Conservation (phyloP, 2,797 vertebrate genomes). For the Craterocephalus amniculus region DNA sequence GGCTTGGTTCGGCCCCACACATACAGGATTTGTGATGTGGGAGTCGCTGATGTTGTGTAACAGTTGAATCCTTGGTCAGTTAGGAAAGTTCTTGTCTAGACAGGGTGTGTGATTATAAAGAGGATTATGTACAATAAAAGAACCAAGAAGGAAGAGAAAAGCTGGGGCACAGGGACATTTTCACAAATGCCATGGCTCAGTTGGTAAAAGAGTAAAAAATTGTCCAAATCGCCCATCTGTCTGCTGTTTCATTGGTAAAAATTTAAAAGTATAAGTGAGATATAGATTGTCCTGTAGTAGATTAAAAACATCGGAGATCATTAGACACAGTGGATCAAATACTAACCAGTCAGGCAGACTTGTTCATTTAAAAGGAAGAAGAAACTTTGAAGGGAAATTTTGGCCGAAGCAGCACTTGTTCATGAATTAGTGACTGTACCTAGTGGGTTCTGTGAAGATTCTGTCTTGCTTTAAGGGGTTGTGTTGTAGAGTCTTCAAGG, state of each 20-base stretch:
- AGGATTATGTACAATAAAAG: conserved; percentile 2
- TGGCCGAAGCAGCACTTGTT: conserved; percentile 44
- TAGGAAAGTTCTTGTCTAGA: conserved; percentile 54
- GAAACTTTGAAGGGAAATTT: conserved; percentile 53
- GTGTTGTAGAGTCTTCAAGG: conserved; percentile 48
- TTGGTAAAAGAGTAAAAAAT: background rate
- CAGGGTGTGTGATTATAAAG: conserved; percentile 38
- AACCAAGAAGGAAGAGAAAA: conserved; percentile 15
- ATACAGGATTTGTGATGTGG: conserved; percentile 4
- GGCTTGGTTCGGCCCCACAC: conserved; percentile 29
- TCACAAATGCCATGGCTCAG: conserved; percentile 8
- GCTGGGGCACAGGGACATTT: background rate
- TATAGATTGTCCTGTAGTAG: conserved; percentile 36
- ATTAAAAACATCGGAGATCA: conserved; percentile 27
- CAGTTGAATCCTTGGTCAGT: conserved; percentile 31
- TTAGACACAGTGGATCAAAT: conserved; percentile 57
- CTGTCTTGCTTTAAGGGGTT: conserved; percentile 58
- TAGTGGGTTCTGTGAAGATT: conserved; percentile 51
- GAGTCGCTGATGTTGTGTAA: conserved; percentile 48
- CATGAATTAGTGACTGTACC: conserved; percentile 70
- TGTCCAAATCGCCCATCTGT: conserved; percentile 23
- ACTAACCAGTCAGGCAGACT: conserved; percentile 56
- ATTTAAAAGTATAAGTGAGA: conserved; percentile 14
- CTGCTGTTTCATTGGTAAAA: conserved; percentile 17
- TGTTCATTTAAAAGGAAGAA: conserved; percentile 43